Evolutionary conservation across 2,888 invertebrate genomes (phyloP).

Genomic region (Litoditis marina): DNA sequence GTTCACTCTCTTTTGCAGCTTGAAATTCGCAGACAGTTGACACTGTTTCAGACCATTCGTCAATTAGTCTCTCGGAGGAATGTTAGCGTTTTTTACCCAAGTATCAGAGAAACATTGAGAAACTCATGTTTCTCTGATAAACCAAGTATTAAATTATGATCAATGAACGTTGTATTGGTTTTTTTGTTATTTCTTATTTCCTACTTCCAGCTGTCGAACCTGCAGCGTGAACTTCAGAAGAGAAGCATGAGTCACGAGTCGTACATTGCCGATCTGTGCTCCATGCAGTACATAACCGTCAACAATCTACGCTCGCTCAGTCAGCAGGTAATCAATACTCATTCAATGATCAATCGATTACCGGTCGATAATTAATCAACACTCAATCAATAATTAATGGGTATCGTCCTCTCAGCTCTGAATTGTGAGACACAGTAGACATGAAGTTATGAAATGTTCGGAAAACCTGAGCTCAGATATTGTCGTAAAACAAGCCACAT

Average conservation of each 20-base stretch:
- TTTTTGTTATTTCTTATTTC: not conserved
- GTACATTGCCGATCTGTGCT: conserved; percentile 86
- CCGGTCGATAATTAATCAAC: too few relatives aligned
- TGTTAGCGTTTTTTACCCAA: not conserved
- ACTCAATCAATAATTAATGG: too few relatives aligned
- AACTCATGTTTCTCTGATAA: conserved; percentile 1
- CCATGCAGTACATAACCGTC: conserved; percentile 54
- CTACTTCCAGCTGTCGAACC: conserved; percentile 89
- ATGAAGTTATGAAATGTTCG: too few relatives aligned
- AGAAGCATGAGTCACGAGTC: conserved; percentile 96
- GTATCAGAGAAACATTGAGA: not conserved
- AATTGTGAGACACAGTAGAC: too few relatives aligned
- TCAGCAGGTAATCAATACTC: conserved; percentile 38
- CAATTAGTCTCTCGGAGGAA: not conserved
- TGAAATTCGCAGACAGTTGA: not conserved
- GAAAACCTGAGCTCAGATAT: too few relatives aligned
- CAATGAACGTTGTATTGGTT: too few relatives aligned
- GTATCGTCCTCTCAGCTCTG: too few relatives aligned
- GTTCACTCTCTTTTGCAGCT: not conserved
- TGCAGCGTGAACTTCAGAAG: conserved; percentile 95
- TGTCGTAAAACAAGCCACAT: too few relatives aligned
- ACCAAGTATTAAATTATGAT: not conserved
- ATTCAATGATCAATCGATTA: too few relatives aligned
- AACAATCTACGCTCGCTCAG: conserved; percentile 49
- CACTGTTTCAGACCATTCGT: too few relatives aligned